phyloP scores from a whole-genome alignment of 2,113 vertebrate species.

The Nestor notabilis region DNA sequence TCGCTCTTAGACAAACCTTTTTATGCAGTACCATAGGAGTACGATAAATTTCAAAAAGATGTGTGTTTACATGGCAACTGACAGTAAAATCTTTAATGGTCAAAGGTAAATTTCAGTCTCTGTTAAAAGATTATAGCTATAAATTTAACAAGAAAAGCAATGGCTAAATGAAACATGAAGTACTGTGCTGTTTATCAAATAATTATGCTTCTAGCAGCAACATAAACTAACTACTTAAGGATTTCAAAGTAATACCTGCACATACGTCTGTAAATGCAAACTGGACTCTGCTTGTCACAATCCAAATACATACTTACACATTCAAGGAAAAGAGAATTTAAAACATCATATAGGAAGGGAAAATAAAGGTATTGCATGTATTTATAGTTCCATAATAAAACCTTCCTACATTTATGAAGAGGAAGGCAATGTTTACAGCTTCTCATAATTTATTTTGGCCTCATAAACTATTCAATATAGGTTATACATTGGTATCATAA shows the following conservation, averaged over 20 bases:
- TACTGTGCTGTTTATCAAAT: neutral
- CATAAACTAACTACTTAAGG: neutral
- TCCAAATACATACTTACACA: neutral
- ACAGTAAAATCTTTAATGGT: neutral
- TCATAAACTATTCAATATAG: neutral
- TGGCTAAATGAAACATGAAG: neutral
- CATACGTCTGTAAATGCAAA: neutral
- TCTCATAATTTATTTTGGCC: neutral
- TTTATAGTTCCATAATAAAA: slow-evolving; percentile 23
- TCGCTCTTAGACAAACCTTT: neutral
- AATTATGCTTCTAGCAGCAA: neutral
- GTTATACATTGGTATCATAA: slow-evolving; percentile 5
- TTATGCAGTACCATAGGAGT: neutral
- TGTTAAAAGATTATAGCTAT: neutral
- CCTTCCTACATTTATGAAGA: neutral
- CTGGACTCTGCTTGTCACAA: neutral
- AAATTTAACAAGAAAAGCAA: neutral
- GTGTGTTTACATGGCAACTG: neutral
- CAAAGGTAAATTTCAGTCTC: neutral
- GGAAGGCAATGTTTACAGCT: neutral
- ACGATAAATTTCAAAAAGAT: neutral
- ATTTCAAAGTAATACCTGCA: neutral
- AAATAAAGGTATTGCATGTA: neutral
- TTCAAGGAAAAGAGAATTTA: neutral
- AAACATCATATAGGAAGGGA: neutral